Percentiles rank a stretch among this genome's conserved stretches.
phyloP scores from a whole-genome alignment of 2,113 vertebrate genomes.

The Actenoides lindsayi region DNA sequence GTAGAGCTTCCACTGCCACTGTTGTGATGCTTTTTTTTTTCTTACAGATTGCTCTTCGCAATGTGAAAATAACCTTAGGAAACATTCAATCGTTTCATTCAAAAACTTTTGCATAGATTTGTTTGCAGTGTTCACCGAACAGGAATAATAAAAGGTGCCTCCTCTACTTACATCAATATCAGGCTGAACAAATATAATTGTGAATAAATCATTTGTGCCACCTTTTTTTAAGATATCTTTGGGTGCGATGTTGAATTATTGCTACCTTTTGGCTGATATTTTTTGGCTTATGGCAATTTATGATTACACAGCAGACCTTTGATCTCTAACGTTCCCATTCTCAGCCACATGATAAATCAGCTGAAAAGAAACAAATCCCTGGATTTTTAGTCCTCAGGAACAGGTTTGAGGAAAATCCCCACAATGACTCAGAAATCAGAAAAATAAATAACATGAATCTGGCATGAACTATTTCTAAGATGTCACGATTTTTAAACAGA shows the following conservation, averaged over 20 bases:
- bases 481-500: background rate
- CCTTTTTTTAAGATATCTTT: background rate
- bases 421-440: background rate
- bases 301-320: background rate
- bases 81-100: background rate
- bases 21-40: background rate
- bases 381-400: background rate
- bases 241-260: background rate
- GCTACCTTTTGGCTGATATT: background rate
- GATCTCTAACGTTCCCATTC: background rate
- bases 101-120: rapidly evolving
- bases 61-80: background rate
- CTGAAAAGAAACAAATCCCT: background rate
- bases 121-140: background rate
- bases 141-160: background rate
- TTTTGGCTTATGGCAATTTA: background rate
- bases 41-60: background rate
- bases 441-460: background rate
- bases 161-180: background rate
- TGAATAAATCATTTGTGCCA: background rate
- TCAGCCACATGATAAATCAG: background rate
- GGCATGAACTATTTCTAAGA: background rate
- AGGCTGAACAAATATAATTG: background rate
- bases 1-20: background rate
- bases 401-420: background rate